These are phyloP conservation scores for Champsocephalus esox DNA, from an alignment of 2,797 vertebrate genomes.

Conservation along the genomic window DNA sequence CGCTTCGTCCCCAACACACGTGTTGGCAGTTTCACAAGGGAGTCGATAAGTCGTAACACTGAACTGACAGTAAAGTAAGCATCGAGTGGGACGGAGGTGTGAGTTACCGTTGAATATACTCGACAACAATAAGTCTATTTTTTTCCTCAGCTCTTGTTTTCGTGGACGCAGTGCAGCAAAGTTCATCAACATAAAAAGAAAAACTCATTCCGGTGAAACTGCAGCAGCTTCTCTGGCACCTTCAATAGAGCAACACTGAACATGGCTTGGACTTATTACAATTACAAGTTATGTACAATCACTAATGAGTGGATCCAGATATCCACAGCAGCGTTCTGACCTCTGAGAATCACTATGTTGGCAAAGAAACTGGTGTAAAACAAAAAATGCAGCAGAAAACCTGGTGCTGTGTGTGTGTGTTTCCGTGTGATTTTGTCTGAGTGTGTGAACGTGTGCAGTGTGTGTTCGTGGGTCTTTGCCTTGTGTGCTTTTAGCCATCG, in stretches of 20 bases:
- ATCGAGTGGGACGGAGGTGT: not conserved
- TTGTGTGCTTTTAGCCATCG: conserved; percentile 69
- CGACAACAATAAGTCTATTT: conserved; percentile 29
- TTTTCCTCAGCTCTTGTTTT: conserved; percentile 30
- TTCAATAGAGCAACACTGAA: conserved; percentile 36
- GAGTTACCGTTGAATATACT: conserved; percentile 21
- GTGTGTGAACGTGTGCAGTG: conserved; percentile 62
- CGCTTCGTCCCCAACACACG: not conserved
- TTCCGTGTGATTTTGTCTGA: conserved; percentile 50
- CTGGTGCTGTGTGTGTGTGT: conserved; percentile 12
- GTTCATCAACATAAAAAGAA: conserved; percentile 10
- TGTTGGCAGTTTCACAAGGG: conserved; percentile 22
- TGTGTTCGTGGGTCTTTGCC: conserved; percentile 60
- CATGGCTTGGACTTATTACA: conserved; percentile 37
- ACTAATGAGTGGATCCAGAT: conserved; percentile 32
- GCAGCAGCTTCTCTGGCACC: conserved; percentile 30
- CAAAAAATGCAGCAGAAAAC: conserved; percentile 9
- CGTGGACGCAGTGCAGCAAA: conserved; percentile 20
- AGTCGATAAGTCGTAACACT: conserved; percentile 23
- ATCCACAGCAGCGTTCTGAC: conserved; percentile 38
- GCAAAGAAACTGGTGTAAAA: not conserved
- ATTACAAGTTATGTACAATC: conserved; percentile 58
- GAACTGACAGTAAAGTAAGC: conserved; percentile 20
- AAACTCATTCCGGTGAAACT: conserved; percentile 20
- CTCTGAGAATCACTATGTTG: not conserved